Conservation (phyloP, 2,797 vertebrate species). For the Nannoperca obscura region DNA sequence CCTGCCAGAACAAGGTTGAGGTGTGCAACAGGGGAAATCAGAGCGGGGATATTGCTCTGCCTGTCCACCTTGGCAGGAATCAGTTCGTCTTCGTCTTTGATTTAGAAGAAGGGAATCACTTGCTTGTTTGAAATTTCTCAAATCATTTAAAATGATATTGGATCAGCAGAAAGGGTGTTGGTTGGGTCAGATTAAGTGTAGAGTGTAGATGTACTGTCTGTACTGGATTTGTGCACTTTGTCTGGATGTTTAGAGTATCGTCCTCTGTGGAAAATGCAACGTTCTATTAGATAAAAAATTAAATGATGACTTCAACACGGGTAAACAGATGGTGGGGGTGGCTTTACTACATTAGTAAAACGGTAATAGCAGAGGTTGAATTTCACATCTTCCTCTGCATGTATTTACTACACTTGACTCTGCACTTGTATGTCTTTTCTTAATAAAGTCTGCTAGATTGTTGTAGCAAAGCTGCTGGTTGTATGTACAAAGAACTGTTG, state of each 20-base stretch:
- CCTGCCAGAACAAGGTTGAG: conserved; percentile 12
- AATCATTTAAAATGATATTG: neutral
- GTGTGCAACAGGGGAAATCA: conserved; percentile 35
- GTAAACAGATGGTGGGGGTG: neutral
- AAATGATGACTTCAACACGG: neutral
- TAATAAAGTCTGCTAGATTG: neutral
- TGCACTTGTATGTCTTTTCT: neutral
- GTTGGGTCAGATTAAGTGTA: neutral
- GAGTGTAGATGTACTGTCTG: neutral
- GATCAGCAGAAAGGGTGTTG: neutral
- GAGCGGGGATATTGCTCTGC: neutral
- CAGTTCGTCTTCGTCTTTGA: neutral
- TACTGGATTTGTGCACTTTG: too few relatives aligned
- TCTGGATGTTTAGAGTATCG: neutral
- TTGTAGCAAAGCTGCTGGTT: neutral
- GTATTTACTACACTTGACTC: neutral
- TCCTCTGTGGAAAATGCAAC: neutral
- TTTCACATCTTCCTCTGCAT: neutral
- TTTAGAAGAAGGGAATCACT: neutral
- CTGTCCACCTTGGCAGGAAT: conserved; percentile 12
- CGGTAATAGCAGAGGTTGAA: neutral
- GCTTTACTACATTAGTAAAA: neutral
- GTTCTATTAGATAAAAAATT: neutral
- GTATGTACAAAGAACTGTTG: neutral
- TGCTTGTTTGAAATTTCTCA: neutral